A percentile compares a stretch with the other conserved stretches of the same genome.
phyloP scores from a whole-genome alignment of 35 echinoderm and acorn worm species.

The Patiria miniata region DNA sequence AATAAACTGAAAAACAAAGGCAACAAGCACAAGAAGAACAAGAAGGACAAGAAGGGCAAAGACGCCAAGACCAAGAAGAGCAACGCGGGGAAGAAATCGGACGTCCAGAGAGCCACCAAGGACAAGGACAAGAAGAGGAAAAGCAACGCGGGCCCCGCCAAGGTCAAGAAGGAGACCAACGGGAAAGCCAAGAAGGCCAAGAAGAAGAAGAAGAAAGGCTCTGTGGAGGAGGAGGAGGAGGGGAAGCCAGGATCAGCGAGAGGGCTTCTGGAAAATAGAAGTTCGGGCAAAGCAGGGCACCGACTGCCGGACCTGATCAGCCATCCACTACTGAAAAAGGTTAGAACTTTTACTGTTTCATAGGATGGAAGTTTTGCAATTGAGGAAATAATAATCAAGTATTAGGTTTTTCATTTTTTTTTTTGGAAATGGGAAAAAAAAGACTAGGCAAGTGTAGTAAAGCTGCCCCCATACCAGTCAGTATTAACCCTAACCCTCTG shows the following conservation, averaged over 20 bases:
- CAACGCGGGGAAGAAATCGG: background rate
- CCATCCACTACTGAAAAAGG: slow-evolving; percentile 26
- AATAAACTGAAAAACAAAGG: slow-evolving; percentile 7
- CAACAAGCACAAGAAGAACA: slow-evolving; percentile 31
- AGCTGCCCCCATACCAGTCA: too few relatives aligned
- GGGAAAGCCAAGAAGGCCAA: slow-evolving; percentile 45
- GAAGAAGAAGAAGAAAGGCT: slow-evolving; percentile 46
- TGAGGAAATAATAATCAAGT: too few relatives aligned
- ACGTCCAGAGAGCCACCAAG: background rate
- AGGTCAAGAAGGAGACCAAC: slow-evolving; percentile 38
- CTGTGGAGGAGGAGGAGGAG: background rate
- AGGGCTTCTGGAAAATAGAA: background rate
- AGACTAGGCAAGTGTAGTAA: too few relatives aligned
- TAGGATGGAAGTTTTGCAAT: too few relatives aligned
- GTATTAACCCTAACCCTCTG: too few relatives aligned
- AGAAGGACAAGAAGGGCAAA: slow-evolving; percentile 28
- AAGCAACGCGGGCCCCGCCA: background rate
- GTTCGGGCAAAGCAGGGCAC: background rate
- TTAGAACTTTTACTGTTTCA: background rate
- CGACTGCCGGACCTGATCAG: slow-evolving; percentile 21
- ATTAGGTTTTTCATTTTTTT: too few relatives aligned
- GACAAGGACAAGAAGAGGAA: slow-evolving; percentile 41
- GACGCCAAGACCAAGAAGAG: slow-evolving; percentile 9
- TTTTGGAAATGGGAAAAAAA: too few relatives aligned
- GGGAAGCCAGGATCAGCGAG: slow-evolving; percentile 1